Evolutionary conservation across 2,888 invertebrate genomes (phyloP), one percentile per base, ranked within the genome.

Genomic region (Pseudococcus jackbeardsleyi): DNA sequence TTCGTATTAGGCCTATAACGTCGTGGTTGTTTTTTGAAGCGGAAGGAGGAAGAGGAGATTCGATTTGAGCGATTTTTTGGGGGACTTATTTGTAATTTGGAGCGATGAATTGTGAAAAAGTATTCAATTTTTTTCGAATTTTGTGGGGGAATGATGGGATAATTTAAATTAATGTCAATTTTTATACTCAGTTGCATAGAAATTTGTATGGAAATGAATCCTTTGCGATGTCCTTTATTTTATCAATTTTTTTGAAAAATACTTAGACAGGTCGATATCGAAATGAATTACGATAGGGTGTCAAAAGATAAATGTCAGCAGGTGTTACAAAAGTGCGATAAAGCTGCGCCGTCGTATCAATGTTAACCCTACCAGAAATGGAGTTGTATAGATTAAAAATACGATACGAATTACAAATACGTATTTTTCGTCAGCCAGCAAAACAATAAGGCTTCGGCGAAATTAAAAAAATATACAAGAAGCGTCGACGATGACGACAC

Each of bases 241-340:
- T 46, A 82, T 46, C 79, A 46, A 12, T 82, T 42, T 42, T 42
- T 42, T 15, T 6, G n/a, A 46, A 82, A 82, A 82, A 46, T 19
- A 82, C 19, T 15, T 22, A 64, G 19, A 64, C 22, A 3, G 3
- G 64, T 64, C 0, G 15, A 59, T 17, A 79, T 46, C 42, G 19
- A 42, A 79, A 79, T 42, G 17, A 79, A 79, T 46, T 79, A 42
- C 42, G 79, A 79, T 79, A 72, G 5, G n/a, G 26, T 72, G 26
- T 39, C 72, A 72, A 72, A 5, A 15, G 79, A 82, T 82, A 82
- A 46, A 39, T 82, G 46, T 82, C 15, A 82, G 79, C 79, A 82
- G 79, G 79, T 82, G 79, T 19, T 5, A 1, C 22, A 46, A 72
- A 72, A n/a, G 8, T 39, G 42, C 15, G 12, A 82, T 17, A 82